phyloP scores from a whole-genome alignment of 2,797 vertebrate species.

The Lateolabrax maculatus region DNA sequence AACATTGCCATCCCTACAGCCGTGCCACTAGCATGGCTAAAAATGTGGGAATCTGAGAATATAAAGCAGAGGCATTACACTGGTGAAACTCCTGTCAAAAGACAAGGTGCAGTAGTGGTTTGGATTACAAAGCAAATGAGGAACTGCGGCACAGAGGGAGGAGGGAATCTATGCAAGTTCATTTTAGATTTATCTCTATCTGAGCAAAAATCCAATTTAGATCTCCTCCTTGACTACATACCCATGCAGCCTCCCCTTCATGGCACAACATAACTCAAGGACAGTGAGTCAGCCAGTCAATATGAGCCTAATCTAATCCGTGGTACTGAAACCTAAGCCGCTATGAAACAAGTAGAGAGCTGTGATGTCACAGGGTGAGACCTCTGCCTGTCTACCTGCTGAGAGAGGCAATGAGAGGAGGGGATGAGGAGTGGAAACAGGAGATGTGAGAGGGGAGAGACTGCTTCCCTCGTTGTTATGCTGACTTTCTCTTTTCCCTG shows the following conservation, averaged over 20 bases:
- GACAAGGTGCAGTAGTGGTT: conserved; percentile 15
- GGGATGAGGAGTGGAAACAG: conserved; percentile 4
- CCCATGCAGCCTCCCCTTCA: conserved; percentile 43
- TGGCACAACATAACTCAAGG: conserved; percentile 69
- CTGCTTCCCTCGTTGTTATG: conserved; percentile 9
- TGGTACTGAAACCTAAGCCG: conserved; percentile 66
- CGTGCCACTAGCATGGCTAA: neutral
- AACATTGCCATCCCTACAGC: neutral
- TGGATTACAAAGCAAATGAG: conserved; percentile 50
- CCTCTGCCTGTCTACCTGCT: conserved; percentile 55
- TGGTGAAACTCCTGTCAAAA: conserved; percentile 15
- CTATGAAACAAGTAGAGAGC: conserved; percentile 48
- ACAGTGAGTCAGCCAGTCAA: conserved; percentile 69
- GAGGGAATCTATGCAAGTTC: conserved; percentile 36
- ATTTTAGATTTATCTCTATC: conserved; percentile 66
- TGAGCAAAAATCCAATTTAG: conserved; percentile 70
- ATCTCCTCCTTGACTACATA: conserved; percentile 62
- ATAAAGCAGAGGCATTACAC: conserved; percentile 6
- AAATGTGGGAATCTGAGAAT: conserved; percentile 6
- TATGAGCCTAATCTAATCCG: conserved; percentile 67
- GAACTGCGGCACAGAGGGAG: conserved; percentile 26
- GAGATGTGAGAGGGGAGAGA: conserved; percentile 9
- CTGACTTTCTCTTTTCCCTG: neutral
- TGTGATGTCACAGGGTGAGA: conserved; percentile 61
- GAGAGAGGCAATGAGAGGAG: conserved; percentile 47